Evolutionary conservation across 2,797 vertebrate species (phyloP).

Genomic region (Sylvilagus floridanus): DNA sequence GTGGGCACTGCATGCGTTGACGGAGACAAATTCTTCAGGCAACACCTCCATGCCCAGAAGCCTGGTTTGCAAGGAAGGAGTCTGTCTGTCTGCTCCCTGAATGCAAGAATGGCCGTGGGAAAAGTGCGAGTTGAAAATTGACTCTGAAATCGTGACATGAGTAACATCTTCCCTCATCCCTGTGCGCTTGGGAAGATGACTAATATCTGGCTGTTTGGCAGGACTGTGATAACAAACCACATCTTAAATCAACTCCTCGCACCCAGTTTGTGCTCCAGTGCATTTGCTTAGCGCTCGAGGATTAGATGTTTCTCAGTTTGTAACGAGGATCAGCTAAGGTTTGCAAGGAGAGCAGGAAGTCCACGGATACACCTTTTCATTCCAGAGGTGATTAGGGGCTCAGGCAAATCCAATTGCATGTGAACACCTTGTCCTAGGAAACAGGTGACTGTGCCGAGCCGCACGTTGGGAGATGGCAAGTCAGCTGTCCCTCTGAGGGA

Average conservation of each 20-base stretch:
- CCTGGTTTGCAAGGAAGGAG: conserved; percentile 60
- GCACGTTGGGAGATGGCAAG: conserved; percentile 28
- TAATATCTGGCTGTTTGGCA: conserved; percentile 66
- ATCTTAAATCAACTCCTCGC: conserved; percentile 63
- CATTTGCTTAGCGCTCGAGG: conserved; percentile 9
- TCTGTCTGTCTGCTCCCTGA: conserved; percentile 39
- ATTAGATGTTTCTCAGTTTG: conserved; percentile 47
- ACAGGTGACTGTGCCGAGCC: conserved; percentile 45
- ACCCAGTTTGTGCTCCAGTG: conserved; percentile 58
- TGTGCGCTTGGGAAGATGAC: conserved; percentile 26
- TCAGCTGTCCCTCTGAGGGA: conserved; percentile 57
- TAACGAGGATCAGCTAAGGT: conserved; percentile 69
- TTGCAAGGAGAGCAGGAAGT: conserved; percentile 72
- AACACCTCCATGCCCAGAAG: conserved; percentile 59
- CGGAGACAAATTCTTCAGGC: conserved; percentile 74
- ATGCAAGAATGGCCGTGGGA: conserved; percentile 70
- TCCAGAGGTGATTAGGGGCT: conserved; percentile 71
- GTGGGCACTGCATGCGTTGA: neutral
- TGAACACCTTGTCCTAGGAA: conserved; percentile 28
- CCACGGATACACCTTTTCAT: conserved; percentile 31
- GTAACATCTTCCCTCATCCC: conserved; percentile 55
- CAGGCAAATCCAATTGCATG: conserved; percentile 74
- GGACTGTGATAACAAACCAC: conserved; percentile 64
- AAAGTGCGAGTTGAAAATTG: conserved; percentile 67
- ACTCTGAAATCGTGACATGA: conserved; percentile 69